Percentiles rank a stretch among this genome's conserved stretches.
Evolutionary conservation across 2,113 vertebrate genomes (phyloP).

Genomic region (Anarhynchus alexandrinus): DNA sequence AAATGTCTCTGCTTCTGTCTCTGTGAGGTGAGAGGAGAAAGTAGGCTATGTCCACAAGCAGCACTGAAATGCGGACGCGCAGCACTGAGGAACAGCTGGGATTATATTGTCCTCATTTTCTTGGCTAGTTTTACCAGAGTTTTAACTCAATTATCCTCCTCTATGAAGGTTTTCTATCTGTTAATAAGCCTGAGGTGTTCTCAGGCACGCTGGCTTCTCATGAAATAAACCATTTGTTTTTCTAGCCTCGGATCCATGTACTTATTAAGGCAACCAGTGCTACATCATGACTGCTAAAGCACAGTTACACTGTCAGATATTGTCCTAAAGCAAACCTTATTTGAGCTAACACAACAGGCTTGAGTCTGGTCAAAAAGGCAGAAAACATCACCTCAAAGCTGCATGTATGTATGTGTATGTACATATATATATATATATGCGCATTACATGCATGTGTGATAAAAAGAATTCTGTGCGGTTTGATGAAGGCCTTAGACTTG

Average conservation of each 20-base stretch:
- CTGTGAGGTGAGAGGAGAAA: not conserved
- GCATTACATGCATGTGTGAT: not conserved
- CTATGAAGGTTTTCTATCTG: not conserved
- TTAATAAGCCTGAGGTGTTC: not conserved
- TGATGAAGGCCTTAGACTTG: not conserved
- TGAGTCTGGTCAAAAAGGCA: not conserved
- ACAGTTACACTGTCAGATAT: not conserved
- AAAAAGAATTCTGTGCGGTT: not conserved
- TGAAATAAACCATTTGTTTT: not conserved
- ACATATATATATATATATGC: too few species aligned
- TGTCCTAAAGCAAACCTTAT: not conserved
- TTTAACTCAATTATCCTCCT: not conserved
- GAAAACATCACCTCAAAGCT: not conserved
- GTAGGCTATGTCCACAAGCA: not conserved
- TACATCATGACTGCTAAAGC: not conserved
- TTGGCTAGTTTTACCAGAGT: not conserved
- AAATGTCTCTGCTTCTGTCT: not conserved
- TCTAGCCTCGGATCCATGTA: fast-evolving
- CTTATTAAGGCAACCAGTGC: not conserved
- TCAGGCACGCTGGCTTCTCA: not conserved
- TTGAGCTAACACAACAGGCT: not conserved
- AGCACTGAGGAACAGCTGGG: not conserved
- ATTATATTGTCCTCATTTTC: not conserved
- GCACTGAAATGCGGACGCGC: fast-evolving
- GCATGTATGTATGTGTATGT: not conserved